Conservation (phyloP, 2,797 vertebrate genomes). For the Trachops cirrhosus region DNA sequence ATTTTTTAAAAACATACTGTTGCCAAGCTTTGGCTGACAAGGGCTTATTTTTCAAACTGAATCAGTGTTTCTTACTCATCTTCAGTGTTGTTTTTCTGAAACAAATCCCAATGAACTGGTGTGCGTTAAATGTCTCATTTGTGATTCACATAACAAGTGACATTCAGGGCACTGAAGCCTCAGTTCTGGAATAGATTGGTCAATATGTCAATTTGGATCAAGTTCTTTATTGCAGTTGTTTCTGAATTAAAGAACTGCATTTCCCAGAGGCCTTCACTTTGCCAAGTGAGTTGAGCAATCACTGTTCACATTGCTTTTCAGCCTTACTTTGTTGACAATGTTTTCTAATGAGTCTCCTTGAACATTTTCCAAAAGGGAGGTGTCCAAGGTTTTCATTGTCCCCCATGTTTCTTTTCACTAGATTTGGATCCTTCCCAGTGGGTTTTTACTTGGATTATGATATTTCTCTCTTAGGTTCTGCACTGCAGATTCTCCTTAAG, state of each 20-base stretch:
- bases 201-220: constrained; percentile 35
- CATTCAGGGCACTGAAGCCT: constrained; percentile 37
- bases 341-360: neutral
- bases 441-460: neutral
- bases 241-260: constrained; percentile 51
- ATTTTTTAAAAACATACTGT: neutral
- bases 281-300: neutral
- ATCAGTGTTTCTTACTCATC: constrained; percentile 62
- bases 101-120: constrained; percentile 34
- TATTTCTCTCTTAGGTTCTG: neutral
- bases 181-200: constrained; percentile 54
- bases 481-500: neutral
- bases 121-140: constrained; percentile 29
- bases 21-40: constrained; percentile 65
- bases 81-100: constrained; percentile 66
- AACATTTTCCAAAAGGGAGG: neutral
- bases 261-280: constrained; percentile 24
- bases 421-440: neutral
- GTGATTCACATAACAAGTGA: constrained; percentile 54
- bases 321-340: neutral
- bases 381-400: neutral
- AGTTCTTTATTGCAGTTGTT: constrained; percentile 56
- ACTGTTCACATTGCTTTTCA: neutral
- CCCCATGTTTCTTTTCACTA: neutral
- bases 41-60: constrained; percentile 70